Percentiles rank a stretch among this genome's conserved stretches.
Evolutionary conservation across 2,113 vertebrate genomes (phyloP).

Genomic region (Proterorhinus semilunaris): DNA sequence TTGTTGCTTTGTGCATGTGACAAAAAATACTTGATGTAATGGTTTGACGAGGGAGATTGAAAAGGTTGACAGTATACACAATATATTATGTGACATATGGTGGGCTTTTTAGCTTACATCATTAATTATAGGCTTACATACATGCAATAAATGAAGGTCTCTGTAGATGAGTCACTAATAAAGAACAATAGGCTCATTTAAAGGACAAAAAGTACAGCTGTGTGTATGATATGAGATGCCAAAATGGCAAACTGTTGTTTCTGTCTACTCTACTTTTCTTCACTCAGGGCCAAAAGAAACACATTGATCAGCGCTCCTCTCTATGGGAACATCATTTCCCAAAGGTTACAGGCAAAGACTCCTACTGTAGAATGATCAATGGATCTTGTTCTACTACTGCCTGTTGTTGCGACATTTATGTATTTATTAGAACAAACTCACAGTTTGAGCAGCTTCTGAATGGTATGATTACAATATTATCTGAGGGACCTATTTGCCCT

Average conservation of each 20-base stretch:
- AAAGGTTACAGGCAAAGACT: conserved; percentile 27
- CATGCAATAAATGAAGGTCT: conserved; percentile 26
- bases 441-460: background rate
- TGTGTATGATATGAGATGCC: conserved; percentile 7
- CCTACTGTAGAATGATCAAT: conserved; percentile 38
- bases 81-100: conserved; percentile 36
- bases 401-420: conserved; percentile 1
- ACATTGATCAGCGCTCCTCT: conserved; percentile 5
- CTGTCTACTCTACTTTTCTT: conserved; percentile 4
- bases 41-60: background rate
- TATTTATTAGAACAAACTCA: background rate
- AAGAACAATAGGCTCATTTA: conserved; percentile 51
- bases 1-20: conserved; percentile 31
- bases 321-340: conserved; percentile 36
- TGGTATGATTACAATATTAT: background rate
- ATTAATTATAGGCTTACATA: conserved; percentile 27
- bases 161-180: conserved; percentile 42
- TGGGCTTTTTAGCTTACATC: conserved; percentile 11
- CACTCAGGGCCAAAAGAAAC: background rate
- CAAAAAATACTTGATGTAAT: background rate
- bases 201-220: conserved; percentile 38
- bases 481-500: too few species aligned
- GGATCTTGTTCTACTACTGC: background rate
- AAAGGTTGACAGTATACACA: background rate
- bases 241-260: conserved; percentile 31